These are phyloP conservation scores for Xestia sexstrigata DNA, from an alignment of 2,888 invertebrate genomes.

Conservation along the genomic window DNA sequence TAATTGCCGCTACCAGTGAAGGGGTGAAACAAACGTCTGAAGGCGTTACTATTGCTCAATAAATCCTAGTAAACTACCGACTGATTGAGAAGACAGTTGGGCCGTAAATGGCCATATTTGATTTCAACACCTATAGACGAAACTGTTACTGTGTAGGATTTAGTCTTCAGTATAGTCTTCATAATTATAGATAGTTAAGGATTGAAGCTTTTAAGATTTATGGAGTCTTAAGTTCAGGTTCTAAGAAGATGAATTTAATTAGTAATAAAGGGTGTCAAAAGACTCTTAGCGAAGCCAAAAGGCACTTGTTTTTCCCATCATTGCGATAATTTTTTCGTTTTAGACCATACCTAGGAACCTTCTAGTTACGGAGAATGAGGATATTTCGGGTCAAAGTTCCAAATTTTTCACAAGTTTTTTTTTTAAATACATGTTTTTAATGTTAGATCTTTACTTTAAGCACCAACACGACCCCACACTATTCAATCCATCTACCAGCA, in stretches of 20 bases:
- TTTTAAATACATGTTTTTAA: too few relatives aligned
- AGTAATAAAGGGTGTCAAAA: too few relatives aligned
- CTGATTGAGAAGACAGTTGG: slow-evolving; percentile 41
- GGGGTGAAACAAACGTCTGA: slow-evolving; percentile 46
- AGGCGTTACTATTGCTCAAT: slow-evolving; percentile 49
- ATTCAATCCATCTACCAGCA: too few relatives aligned
- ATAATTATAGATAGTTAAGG: neutral
- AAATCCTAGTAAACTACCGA: slow-evolving; percentile 48
- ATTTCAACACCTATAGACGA: slow-evolving; percentile 19
- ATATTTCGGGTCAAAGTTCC: too few relatives aligned
- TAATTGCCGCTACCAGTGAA: slow-evolving; percentile 47
- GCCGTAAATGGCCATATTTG: slow-evolving; percentile 38
- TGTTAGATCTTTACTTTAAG: too few relatives aligned
- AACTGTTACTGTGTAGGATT: neutral
- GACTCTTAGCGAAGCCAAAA: too few relatives aligned
- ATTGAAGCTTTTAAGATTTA: neutral
- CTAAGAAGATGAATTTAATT: neutral
- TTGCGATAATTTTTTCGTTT: too few relatives aligned
- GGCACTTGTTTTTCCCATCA: too few relatives aligned
- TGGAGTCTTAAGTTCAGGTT: neutral
- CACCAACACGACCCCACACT: too few relatives aligned
- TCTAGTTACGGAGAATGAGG: too few relatives aligned
- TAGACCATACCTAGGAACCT: too few relatives aligned
- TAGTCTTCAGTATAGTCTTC: neutral
- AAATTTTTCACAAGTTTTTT: too few relatives aligned